These are phyloP conservation scores for Pterophyllum scalare DNA, from an alignment of 2,113 vertebrate genomes.

Conservation along the genomic window DNA sequence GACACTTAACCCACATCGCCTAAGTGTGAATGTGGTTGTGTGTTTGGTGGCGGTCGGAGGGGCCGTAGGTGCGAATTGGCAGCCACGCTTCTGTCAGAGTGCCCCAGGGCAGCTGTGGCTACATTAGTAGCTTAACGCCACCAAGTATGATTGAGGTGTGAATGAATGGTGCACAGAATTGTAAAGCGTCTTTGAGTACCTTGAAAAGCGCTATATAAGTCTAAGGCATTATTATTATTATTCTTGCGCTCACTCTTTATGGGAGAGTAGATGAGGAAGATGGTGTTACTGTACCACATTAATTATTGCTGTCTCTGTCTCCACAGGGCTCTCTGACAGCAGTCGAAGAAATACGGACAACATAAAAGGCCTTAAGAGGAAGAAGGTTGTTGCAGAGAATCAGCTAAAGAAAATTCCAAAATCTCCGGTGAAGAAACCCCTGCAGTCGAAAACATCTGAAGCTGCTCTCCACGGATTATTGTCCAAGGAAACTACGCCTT, in stretches of 20 bases:
- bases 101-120: too few relatives aligned
- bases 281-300: not conserved
- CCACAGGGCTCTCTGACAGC: slow-evolving; percentile 85
- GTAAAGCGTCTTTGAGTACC: too few relatives aligned
- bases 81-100: too few relatives aligned
- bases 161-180: too few relatives aligned
- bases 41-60: too few relatives aligned
- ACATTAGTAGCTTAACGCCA: too few relatives aligned
- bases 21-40: too few relatives aligned
- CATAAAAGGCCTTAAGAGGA: slow-evolving; percentile 95
- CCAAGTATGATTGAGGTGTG: too few relatives aligned
- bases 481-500: slow-evolving; percentile 65
- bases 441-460: slow-evolving; percentile 82
- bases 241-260: not conserved
- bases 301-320: slow-evolving; percentile 28
- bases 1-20: too few relatives aligned
- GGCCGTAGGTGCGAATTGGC: too few relatives aligned
- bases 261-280: not conserved
- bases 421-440: slow-evolving; percentile 92
- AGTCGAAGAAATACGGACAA: slow-evolving; percentile 85
- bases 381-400: slow-evolving; percentile 95
- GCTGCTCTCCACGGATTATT: slow-evolving; percentile 72
- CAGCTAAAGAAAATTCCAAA: slow-evolving; percentile 96
- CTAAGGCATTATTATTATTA: too few relatives aligned
- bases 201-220: too few relatives aligned